Evolutionary conservation across 2,888 invertebrate species (phyloP).

Genomic region (Amiota mariae): DNA sequence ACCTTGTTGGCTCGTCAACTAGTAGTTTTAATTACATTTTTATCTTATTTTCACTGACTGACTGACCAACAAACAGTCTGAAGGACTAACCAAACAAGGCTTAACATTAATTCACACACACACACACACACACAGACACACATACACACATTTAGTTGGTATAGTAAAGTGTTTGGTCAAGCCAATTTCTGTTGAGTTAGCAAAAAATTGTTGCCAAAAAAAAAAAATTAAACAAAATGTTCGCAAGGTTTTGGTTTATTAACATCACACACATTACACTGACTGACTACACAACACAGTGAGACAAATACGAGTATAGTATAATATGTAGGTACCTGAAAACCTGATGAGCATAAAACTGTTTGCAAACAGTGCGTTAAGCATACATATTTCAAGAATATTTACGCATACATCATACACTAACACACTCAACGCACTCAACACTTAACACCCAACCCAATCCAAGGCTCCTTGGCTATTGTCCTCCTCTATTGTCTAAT

Average conservation of each 20-base stretch:
- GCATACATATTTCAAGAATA: conserved; percentile 5
- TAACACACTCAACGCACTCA: conserved; percentile 10
- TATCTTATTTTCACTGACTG: conserved; percentile 59
- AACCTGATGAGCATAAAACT: not conserved
- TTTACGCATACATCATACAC: conserved; percentile 2
- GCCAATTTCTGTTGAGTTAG: conserved; percentile 10
- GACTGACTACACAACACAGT: not conserved
- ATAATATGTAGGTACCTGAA: too few relatives aligned
- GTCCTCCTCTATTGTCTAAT: not conserved
- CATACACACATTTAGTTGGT: conserved; percentile 38
- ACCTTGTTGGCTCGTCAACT: conserved; percentile 36
- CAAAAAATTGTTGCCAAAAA: not conserved
- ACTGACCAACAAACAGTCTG: conserved; percentile 46
- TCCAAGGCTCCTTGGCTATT: not conserved
- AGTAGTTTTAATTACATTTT: conserved; percentile 62
- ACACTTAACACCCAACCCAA: conserved; percentile 1
- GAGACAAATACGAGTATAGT: too few relatives aligned
- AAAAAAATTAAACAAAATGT: too few relatives aligned
- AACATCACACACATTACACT: conserved; percentile 42
- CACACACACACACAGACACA: too few relatives aligned
- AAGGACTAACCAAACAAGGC: not conserved
- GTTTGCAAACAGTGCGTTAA: not conserved
- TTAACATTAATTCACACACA: conserved; percentile 33
- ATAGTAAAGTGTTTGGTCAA: conserved; percentile 27
- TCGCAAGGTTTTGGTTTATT: conserved; percentile 50